Conservation (phyloP, 2,797 vertebrate genomes). For the Leuciscus waleckii region DNA sequence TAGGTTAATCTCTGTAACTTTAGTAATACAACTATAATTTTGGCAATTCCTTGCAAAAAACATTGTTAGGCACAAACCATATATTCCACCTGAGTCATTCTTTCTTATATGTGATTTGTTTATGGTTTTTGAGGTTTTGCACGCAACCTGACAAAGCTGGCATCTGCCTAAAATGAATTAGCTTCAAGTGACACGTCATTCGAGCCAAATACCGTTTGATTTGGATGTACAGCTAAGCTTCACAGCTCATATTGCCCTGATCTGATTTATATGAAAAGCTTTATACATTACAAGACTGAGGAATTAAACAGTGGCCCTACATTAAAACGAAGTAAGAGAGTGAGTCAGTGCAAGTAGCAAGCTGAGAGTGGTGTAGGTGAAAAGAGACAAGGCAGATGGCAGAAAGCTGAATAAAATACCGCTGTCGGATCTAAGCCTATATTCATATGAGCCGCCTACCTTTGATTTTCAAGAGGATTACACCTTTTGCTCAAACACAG, state of each 20-base stretch:
- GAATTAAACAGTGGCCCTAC: constrained; percentile 6
- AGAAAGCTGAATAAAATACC: constrained; percentile 69
- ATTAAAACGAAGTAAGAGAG: constrained; percentile 3
- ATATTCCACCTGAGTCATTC: not conserved
- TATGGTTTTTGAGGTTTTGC: not conserved
- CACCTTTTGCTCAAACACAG: constrained; percentile 79
- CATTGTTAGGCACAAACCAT: not conserved
- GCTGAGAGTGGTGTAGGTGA: constrained; percentile 55
- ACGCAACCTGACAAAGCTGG: not conserved
- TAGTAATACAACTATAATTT: not conserved
- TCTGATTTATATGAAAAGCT: constrained; percentile 21
- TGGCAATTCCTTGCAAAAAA: not conserved
- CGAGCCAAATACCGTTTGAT: not conserved
- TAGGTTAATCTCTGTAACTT: not conserved
- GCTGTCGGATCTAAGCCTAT: constrained; percentile 71
- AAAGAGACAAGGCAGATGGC: constrained; percentile 49
- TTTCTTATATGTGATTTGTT: not conserved
- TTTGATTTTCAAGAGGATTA: constrained; percentile 86
- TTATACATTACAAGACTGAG: not conserved
- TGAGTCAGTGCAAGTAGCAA: constrained; percentile 15
- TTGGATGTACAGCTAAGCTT: not conserved
- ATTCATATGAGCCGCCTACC: constrained; percentile 82
- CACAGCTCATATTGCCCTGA: not conserved
- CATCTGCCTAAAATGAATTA: not conserved
- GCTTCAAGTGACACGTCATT: not conserved